A percentile compares a stretch with the other conserved stretches of the same genome.
phyloP scores from a whole-genome alignment of 2,797 vertebrate species.

The Phylloscopus collybita region DNA sequence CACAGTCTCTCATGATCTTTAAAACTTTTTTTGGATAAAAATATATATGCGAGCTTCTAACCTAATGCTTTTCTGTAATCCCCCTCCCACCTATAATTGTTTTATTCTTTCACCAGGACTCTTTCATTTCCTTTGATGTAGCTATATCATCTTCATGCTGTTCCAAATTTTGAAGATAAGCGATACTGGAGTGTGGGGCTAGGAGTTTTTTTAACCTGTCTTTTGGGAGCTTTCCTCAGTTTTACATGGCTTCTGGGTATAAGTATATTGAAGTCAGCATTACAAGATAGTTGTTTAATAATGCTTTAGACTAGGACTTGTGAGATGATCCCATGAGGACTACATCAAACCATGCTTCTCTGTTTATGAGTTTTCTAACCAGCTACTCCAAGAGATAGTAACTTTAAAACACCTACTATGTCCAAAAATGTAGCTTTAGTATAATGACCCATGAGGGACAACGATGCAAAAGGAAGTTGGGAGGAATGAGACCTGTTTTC shows the following conservation, averaged over 20 bases:
- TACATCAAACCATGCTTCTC: neutral
- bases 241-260: neutral
- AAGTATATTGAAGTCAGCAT: neutral
- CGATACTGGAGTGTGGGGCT: neutral
- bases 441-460: neutral
- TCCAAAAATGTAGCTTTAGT: neutral
- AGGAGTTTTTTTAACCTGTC: neutral
- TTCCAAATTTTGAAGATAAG: neutral
- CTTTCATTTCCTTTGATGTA: neutral
- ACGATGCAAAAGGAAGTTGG: fast-evolving
- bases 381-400: neutral
- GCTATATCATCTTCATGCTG: neutral
- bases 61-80: neutral
- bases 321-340: neutral
- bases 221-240: neutral
- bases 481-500: neutral
- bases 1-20: neutral
- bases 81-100: neutral
- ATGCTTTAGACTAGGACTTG: neutral
- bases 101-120: neutral
- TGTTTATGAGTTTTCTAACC: neutral
- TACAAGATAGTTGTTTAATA: neutral
- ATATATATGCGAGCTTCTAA: neutral
- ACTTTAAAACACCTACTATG: neutral
- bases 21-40: neutral